Evolutionary conservation across 2,888 invertebrate genomes (phyloP).

Genomic region (Branchipolynoe longqiensis): DNA sequence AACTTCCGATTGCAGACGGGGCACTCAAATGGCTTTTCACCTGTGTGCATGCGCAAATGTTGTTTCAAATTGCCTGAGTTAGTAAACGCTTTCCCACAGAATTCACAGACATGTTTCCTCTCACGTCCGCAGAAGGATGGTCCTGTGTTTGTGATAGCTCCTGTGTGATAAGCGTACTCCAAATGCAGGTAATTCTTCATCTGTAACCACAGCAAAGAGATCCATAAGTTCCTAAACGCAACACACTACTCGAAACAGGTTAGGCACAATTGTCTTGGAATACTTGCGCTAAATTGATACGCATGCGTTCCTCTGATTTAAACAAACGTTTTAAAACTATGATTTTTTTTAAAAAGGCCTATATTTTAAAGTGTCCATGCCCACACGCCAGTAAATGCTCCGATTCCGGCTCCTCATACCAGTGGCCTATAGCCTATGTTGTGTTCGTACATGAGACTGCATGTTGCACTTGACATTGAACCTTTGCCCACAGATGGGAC

Average conservation of each 20-base stretch:
- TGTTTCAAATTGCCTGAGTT: background rate
- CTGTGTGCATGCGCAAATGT: slow-evolving; percentile 15
- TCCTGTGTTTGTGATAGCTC: background rate
- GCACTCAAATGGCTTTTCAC: slow-evolving; percentile 7
- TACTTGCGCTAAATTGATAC: too few species aligned
- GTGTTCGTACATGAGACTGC: background rate
- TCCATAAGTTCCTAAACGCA: too few species aligned
- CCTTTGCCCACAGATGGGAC: background rate
- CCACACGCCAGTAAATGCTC: too few species aligned
- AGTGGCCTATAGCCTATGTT: background rate
- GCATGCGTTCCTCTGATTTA: too few species aligned
- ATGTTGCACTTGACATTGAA: background rate
- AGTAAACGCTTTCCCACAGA: background rate
- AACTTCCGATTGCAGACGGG: background rate
- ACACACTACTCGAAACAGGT: too few species aligned
- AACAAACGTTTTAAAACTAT: too few species aligned
- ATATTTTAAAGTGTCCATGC: too few species aligned
- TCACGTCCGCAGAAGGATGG: background rate
- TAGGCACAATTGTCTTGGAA: too few species aligned
- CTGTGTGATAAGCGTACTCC: too few species aligned
- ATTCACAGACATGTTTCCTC: background rate
- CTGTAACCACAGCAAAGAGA: slow-evolving; percentile 40
- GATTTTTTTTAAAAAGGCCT: too few species aligned
- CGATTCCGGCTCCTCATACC: background rate
- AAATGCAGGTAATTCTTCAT: too few species aligned